These are phyloP conservation scores for Venustaconcha ellipsiformis DNA, from an alignment of 1,140 invertebrate species.

Conservation along the genomic window DNA sequence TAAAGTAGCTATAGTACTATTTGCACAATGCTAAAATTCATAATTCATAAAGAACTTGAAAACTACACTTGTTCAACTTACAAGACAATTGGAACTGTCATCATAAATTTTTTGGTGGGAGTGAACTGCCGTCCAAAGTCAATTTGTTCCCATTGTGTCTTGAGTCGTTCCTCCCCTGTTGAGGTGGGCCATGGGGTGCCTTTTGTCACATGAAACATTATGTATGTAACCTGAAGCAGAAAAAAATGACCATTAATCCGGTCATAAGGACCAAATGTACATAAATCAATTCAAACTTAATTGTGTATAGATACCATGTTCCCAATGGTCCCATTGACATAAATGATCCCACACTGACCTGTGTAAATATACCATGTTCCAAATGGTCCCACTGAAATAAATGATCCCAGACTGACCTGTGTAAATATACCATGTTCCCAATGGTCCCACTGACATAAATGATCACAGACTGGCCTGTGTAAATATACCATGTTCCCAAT, in stretches of 20 bases:
- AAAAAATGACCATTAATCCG: not conserved
- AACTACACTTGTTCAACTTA: slow-evolving; percentile 65
- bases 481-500: too few relatives aligned
- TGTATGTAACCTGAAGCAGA: slow-evolving; percentile 73
- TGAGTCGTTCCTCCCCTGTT: slow-evolving; percentile 74
- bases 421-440: too few relatives aligned
- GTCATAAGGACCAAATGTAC: too few relatives aligned
- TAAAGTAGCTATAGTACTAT: not conserved
- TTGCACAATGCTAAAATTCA: not conserved
- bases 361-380: too few relatives aligned
- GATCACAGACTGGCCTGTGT: too few relatives aligned
- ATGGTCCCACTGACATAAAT: too few relatives aligned
- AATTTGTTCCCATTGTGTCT: slow-evolving; percentile 83
- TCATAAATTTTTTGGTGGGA: slow-evolving; percentile 78
- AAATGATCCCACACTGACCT: too few relatives aligned
- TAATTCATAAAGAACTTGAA: not conserved
- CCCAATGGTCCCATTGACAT: too few relatives aligned
- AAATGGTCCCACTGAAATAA: too few relatives aligned
- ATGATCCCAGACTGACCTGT: too few relatives aligned
- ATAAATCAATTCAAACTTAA: too few relatives aligned
- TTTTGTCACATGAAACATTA: slow-evolving; percentile 78
- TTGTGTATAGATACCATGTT: too few relatives aligned
- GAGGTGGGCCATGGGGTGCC: slow-evolving; percentile 79
- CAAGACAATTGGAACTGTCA: slow-evolving; percentile 76
- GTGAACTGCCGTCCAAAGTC: slow-evolving; percentile 81